These are phyloP conservation scores for Leptocoma aspasia DNA, from an alignment of 2,113 vertebrate genomes.

Conservation along the genomic window DNA sequence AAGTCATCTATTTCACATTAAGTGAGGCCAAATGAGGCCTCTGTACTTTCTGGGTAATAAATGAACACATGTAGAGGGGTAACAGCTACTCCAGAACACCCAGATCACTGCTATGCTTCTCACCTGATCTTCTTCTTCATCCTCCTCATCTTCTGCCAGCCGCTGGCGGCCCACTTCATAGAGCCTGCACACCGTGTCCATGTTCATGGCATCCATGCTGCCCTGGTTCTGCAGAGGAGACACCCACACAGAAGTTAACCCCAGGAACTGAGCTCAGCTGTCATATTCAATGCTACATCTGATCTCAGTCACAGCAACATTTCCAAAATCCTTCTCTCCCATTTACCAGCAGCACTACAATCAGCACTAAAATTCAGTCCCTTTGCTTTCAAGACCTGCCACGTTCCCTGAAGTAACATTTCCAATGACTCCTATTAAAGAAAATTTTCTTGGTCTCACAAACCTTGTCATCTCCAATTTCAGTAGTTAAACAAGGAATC, in stretches of 20 bases:
- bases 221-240: slow-evolving; percentile 85
- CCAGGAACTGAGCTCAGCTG: not conserved
- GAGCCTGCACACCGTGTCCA: slow-evolving; percentile 96
- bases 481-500: not conserved
- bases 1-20: not conserved
- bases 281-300: not conserved
- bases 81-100: not conserved
- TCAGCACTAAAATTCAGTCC: not conserved
- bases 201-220: slow-evolving; percentile 92
- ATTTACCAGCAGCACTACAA: not conserved
- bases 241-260: not conserved
- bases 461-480: not conserved
- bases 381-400: not conserved
- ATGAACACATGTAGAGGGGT: not conserved
- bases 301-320: not conserved
- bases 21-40: not conserved
- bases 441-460: not conserved
- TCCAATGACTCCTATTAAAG: not conserved
- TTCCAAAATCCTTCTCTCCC: not conserved
- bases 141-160: slow-evolving; percentile 95
- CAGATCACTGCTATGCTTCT: not conserved
- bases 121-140: slow-evolving; percentile 97
- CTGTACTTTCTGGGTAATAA: not conserved
- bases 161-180: slow-evolving; percentile 97
- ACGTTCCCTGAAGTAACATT: not conserved